These are phyloP conservation scores for Cyprinodon tularosa DNA, from an alignment of 2,113 vertebrate species.

Conservation along the genomic window DNA sequence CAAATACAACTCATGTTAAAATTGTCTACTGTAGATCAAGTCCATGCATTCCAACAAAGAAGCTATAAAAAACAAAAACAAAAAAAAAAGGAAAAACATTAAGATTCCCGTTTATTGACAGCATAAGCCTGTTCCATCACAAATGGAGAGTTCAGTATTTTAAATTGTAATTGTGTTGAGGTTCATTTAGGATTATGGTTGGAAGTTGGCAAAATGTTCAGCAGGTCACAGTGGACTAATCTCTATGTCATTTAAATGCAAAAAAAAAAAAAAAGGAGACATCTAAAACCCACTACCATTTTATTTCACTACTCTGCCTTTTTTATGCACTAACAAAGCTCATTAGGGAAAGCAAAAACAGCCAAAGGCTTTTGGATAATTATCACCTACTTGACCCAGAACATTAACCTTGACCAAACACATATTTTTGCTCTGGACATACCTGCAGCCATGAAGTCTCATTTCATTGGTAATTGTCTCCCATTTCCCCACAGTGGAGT, in stretches of 20 bases:
- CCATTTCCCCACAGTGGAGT: conserved; percentile 52
- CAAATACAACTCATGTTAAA: no score
- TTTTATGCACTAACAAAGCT: background rate
- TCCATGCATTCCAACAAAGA: no score
- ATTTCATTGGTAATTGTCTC: conserved; percentile 69
- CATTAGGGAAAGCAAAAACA: conserved; percentile 22
- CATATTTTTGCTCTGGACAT: conserved; percentile 41
- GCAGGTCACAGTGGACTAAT: background rate
- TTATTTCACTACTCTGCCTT: background rate
- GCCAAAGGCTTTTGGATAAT: conserved; percentile 13
- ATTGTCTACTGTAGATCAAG: no score
- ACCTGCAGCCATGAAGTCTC: conserved; percentile 56
- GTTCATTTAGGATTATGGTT: no score
- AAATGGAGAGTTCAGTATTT: no score
- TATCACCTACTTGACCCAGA: conserved; percentile 47
- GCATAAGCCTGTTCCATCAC: no score
- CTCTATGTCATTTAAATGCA: background rate
- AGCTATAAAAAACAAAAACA: no score
- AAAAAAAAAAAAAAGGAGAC: background rate
- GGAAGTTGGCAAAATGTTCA: no score
- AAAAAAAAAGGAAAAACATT: no score
- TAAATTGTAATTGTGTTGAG: no score
- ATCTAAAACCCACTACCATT: background rate
- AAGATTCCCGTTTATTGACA: no score
- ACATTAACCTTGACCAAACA: conserved; percentile 46